Evolutionary conservation across 2,113 vertebrate species (phyloP).

Genomic region (Gymnorhina tibicen): DNA sequence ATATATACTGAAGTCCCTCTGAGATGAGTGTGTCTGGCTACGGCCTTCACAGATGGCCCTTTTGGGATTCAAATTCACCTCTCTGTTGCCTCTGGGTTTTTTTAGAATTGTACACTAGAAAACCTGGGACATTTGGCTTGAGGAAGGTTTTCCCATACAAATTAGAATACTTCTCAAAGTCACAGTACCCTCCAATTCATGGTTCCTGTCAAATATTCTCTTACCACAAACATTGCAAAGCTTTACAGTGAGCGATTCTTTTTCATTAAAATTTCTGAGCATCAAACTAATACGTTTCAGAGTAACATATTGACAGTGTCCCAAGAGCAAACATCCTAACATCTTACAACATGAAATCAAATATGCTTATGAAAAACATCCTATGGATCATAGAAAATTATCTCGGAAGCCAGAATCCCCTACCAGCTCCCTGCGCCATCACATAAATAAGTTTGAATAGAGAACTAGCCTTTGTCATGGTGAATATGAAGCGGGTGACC

Average conservation of each 20-base stretch:
- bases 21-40: not conserved
- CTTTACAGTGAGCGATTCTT: not conserved
- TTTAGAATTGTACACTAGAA: not conserved
- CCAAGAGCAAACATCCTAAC: not conserved
- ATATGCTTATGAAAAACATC: not conserved
- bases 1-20: not conserved
- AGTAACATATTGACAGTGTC: not conserved
- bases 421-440: fast-evolving
- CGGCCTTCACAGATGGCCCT: not conserved
- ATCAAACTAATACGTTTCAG: not conserved
- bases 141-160: not conserved
- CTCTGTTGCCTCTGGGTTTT: not conserved
- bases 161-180: not conserved
- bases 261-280: not conserved
- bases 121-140: not conserved
- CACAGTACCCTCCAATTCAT: not conserved
- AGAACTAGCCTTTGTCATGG: not conserved
- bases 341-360: not conserved
- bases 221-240: not conserved
- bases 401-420: not conserved
- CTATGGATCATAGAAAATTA: not conserved
- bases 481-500: not conserved
- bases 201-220: not conserved
- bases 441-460: not conserved
- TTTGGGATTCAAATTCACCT: not conserved